A percentile compares a stretch with the other conserved stretches of the same genome.
Conservation (phyloP, 2,113 vertebrate species). For the Pleuronectes platessa region DNA sequence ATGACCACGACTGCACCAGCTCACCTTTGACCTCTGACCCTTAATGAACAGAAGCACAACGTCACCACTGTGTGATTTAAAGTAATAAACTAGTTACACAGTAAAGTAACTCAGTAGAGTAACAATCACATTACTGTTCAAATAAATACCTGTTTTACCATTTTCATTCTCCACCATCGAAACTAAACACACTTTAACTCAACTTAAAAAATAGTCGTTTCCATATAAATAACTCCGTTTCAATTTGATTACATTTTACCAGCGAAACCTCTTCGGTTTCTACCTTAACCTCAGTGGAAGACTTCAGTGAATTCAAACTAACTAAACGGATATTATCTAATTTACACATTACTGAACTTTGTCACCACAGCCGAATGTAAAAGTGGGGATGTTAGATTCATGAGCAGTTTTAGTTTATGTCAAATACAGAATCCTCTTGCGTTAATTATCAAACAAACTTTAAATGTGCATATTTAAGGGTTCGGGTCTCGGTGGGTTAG, state of each 20-base stretch:
- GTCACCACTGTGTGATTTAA: too few relatives aligned
- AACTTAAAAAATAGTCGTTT: too few relatives aligned
- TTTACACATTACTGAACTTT: neutral
- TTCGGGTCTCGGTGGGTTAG: neutral
- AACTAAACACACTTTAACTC: too few relatives aligned
- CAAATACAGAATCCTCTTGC: neutral
- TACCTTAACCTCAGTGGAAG: neutral
- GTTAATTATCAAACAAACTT: neutral
- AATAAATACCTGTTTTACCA: too few relatives aligned
- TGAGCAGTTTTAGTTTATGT: neutral
- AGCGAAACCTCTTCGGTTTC: too few relatives aligned
- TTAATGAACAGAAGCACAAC: neutral
- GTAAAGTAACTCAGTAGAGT: too few relatives aligned
- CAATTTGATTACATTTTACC: too few relatives aligned
- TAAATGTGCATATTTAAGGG: neutral
- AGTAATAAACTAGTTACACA: too few relatives aligned
- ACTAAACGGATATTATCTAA: neutral
- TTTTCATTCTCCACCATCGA: too few relatives aligned
- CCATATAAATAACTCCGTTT: too few relatives aligned
- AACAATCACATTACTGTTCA: too few relatives aligned
- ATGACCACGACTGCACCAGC: constrained; percentile 15
- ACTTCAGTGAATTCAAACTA: too few relatives aligned
- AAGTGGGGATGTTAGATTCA: neutral
- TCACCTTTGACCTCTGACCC: constrained; percentile 30
- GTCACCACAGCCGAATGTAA: neutral